A percentile compares a stretch with the other conserved stretches of the same genome.
Evolutionary conservation across 2,113 vertebrate genomes (phyloP).

Genomic region (Pseudopodoces humilis): DNA sequence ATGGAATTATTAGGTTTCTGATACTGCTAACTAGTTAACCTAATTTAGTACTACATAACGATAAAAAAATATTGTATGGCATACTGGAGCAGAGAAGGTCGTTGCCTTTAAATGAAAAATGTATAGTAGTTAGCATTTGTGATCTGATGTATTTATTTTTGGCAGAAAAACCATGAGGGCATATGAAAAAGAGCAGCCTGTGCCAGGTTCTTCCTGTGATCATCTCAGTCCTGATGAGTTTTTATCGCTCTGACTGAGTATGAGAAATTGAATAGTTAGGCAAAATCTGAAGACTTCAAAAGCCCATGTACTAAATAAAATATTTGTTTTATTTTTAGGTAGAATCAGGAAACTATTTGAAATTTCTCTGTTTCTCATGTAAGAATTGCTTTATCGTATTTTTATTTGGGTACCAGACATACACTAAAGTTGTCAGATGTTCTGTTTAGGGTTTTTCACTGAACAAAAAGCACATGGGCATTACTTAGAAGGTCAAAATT

Average conservation of each 20-base stretch:
- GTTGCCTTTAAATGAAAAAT: slow-evolving; percentile 50
- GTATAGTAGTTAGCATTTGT: slow-evolving; percentile 40
- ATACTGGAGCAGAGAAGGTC: slow-evolving; percentile 12
- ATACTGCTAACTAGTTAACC: not conserved
- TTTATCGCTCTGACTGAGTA: slow-evolving; percentile 34
- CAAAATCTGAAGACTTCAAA: slow-evolving; percentile 44
- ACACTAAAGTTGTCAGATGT: not conserved
- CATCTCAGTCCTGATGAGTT: slow-evolving; percentile 50
- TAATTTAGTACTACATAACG: not conserved
- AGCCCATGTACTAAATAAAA: slow-evolving; percentile 29
- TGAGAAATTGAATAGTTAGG: slow-evolving; percentile 54
- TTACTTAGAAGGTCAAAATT: not conserved
- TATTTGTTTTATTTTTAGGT: slow-evolving; percentile 45
- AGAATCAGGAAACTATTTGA: not conserved
- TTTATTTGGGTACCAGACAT: slow-evolving; percentile 1
- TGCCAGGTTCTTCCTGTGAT: slow-evolving; percentile 63
- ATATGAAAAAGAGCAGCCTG: slow-evolving; percentile 46
- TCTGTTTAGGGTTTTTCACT: not conserved
- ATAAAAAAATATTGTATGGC: slow-evolving; percentile 11
- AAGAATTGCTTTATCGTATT: not conserved
- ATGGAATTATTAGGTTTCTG: not conserved
- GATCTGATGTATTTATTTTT: slow-evolving; percentile 50
- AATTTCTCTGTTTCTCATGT: not conserved
- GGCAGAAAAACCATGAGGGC: slow-evolving; percentile 40
- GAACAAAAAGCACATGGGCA: not conserved